Percentiles rank a stretch among this genome's conserved stretches.
Conservation (phyloP, 2,888 invertebrate species). For the Tromatobia lineatoria region DNA sequence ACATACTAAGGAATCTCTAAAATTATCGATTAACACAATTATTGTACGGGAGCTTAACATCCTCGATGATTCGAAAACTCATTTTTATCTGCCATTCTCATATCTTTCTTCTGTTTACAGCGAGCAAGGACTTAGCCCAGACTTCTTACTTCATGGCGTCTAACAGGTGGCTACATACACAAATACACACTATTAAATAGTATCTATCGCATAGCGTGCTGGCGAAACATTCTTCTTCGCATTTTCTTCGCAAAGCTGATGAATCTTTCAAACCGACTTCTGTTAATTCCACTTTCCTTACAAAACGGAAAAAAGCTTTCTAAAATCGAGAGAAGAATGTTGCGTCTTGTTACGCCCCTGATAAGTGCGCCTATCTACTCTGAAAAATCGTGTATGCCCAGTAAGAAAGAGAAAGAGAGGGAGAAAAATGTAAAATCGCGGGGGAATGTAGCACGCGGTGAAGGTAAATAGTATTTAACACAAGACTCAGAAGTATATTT, state of each 20-base stretch:
- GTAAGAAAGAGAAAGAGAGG: conserved; percentile 29
- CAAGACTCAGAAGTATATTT: conserved; percentile 48
- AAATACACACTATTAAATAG: conserved; percentile 55
- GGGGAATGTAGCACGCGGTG: conserved; percentile 52
- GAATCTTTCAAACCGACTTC: too few species aligned
- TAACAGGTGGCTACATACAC: conserved; percentile 90
- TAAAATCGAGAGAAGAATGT: conserved; percentile 74
- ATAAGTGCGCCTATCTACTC: conserved; percentile 39
- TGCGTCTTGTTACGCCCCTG: conserved; percentile 73
- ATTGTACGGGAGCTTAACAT: background rate
- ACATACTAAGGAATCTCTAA: background rate
- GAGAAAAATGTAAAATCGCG: conserved; percentile 48
- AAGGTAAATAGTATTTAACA: conserved; percentile 58
- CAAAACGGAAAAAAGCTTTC: background rate
- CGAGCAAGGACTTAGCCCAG: conserved; percentile 98
- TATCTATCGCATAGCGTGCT: conserved; percentile 56
- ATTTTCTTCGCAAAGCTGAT: background rate
- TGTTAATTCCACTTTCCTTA: background rate
- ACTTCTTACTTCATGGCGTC: conserved; percentile 99
- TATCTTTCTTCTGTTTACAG: conserved; percentile 86
- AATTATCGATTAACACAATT: background rate
- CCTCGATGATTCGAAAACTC: background rate
- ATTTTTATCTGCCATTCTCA: background rate
- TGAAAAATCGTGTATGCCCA: conserved; percentile 47
- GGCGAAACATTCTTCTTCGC: conserved; percentile 30